Percentiles rank a stretch among this genome's conserved stretches.
Evolutionary conservation across 2,888 invertebrate genomes (phyloP).

Genomic region (Onchidella celtica): DNA sequence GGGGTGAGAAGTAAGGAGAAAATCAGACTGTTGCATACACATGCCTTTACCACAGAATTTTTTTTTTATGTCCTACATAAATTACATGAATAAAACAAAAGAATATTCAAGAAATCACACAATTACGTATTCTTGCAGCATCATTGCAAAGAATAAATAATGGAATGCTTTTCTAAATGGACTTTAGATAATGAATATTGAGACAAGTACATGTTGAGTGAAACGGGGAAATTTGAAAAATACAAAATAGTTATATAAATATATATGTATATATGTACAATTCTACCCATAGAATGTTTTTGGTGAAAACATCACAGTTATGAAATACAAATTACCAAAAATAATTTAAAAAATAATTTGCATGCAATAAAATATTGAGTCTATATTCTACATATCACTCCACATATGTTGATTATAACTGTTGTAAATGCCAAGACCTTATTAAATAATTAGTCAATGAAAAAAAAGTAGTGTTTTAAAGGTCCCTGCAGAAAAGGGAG

Average conservation of each 20-base stretch:
- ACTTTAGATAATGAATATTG: conserved; percentile 39
- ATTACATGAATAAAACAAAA: background rate
- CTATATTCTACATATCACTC: conserved; percentile 63
- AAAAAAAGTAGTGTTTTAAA: conserved; percentile 24
- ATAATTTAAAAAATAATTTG: conserved; percentile 58
- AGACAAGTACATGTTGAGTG: conserved; percentile 27
- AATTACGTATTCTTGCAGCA: conserved; percentile 14
- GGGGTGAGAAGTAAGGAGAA: no score
- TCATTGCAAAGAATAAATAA: conserved; percentile 45
- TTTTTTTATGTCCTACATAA: no score
- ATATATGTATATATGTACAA: conserved; percentile 49
- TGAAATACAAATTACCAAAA: conserved; percentile 60
- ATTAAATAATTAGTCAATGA: conserved; percentile 23
- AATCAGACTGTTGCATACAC: no score
- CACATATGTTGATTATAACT: conserved; percentile 47
- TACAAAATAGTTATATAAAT: conserved; percentile 48
- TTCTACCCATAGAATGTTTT: conserved; percentile 56
- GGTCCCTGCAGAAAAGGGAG: conserved; percentile 36
- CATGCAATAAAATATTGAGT: conserved; percentile 64
- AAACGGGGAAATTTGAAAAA: conserved; percentile 42
- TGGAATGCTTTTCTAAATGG: conserved; percentile 47
- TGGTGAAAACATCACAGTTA: conserved; percentile 65
- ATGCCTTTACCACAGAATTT: no score
- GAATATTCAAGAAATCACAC: no score
- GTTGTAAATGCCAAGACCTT: conserved; percentile 24